These are phyloP conservation scores for Melanocharis versteri DNA, from an alignment of 2,113 vertebrate genomes.

Conservation along the genomic window DNA sequence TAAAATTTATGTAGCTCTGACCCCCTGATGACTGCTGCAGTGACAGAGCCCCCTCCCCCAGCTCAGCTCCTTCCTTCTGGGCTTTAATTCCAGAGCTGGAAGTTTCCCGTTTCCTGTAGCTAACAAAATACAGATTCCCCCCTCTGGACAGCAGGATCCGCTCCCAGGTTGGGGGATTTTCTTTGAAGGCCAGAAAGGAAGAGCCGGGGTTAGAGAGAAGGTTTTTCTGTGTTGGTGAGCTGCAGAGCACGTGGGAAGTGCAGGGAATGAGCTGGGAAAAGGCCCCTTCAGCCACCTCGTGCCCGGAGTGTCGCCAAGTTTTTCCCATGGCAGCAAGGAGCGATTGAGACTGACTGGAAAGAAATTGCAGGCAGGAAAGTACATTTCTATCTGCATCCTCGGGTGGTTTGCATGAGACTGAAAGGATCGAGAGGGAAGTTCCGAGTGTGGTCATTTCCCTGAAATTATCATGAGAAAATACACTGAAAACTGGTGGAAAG, in stretches of 20 bases:
- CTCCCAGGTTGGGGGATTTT: background rate
- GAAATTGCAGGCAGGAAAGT: background rate
- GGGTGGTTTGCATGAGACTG: background rate
- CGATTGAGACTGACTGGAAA: background rate
- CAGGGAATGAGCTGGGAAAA: background rate
- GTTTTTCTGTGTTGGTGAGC: background rate
- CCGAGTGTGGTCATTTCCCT: background rate
- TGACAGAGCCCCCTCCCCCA: background rate
- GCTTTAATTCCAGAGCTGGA: background rate
- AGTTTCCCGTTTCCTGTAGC: conserved; percentile 19
- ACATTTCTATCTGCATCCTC: background rate
- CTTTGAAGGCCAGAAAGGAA: background rate
- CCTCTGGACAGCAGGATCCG: background rate
- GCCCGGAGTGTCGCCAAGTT: rapidly evolving
- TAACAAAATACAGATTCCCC: conserved; percentile 17
- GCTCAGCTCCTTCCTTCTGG: background rate
- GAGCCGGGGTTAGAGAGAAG: background rate
- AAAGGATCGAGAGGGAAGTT: background rate
- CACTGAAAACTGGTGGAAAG: background rate
- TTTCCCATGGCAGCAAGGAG: background rate
- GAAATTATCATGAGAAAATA: background rate
- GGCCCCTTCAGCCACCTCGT: background rate
- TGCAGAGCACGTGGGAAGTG: rapidly evolving
- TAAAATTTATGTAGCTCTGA: background rate
- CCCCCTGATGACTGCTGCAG: background rate